Evolutionary conservation across 1,140 invertebrate genomes (phyloP), one percentile per base, ranked within the genome.

Genomic region (Pseudobourletiella spinata): DNA sequence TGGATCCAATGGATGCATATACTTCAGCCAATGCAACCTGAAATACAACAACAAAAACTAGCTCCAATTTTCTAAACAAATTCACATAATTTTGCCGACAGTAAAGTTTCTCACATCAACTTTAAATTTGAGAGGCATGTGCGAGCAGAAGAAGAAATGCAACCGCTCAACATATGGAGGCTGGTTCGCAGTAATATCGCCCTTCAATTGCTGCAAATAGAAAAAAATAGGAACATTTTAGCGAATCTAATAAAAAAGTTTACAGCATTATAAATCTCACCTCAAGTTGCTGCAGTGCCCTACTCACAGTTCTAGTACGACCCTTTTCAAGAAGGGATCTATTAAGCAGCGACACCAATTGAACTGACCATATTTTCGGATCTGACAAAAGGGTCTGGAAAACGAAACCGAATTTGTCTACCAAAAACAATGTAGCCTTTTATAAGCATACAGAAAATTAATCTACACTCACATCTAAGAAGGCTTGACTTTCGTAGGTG

Each of bases 401-500:
- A 67, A 58, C 3, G 62, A 42, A 66, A n/a, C 22, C 22, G 32
- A 51, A 54, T 57, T 57, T 63, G 14, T 43, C 28, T 43, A 3
- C 20, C 48, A 25, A 46, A 58, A 58, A 8, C 28, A 14, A 44
- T 39, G 14, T 3, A 61, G n/a, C n/a, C n/a, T n/a, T n/a, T n/a
- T n/a, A n/a, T n/a, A n/a, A n/a, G n/a, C n/a, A n/a, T n/a, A n/a
- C n/a, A n/a, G n/a, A n/a, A n/a, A n/a, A n/a, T n/a, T n/a, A n/a
- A n/a, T n/a, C n/a, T n/a, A n/a, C n/a, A n/a, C n/a, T 76, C 61
- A 86, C 81, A 67, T 80, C 82, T 35, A 92, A 78, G 75, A 91
- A 93, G 0, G 90, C 85, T 55, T 81, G 76, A 0, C 91, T 69
- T 77, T 95, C 88, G 76, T 95, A 91, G 48, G 80, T 78, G 22